A percentile compares a stretch with the other conserved stretches of the same genome.
These are phyloP conservation scores for Drosophila chauvacae DNA, from an alignment of 1,140 invertebrate genomes.

Conservation along the genomic window DNA sequence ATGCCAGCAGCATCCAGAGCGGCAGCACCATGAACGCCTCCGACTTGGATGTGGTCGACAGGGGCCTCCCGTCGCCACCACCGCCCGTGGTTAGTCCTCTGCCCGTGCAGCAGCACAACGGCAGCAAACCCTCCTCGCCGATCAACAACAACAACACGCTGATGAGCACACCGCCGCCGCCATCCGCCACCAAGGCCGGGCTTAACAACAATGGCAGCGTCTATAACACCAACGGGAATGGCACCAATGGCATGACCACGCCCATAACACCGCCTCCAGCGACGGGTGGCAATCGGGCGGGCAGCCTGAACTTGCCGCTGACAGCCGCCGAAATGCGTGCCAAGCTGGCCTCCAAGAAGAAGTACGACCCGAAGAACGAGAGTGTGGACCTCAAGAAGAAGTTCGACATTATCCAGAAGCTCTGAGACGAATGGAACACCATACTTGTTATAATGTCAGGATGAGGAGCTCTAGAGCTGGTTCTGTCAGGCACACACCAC, in stretches of 20 bases:
- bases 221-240: constrained; percentile 58
- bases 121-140: constrained; percentile 51
- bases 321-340: constrained; percentile 94
- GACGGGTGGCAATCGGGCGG: constrained; percentile 47
- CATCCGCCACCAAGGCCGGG: constrained; percentile 54
- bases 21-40: constrained; percentile 69
- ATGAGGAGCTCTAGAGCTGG: constrained; percentile 39
- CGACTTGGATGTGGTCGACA: constrained; percentile 72
- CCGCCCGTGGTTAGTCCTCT: constrained; percentile 9
- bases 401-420: constrained; percentile 96
- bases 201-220: constrained; percentile 72
- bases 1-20: constrained; percentile 72
- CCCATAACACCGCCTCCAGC: constrained; percentile 40
- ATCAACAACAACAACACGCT: constrained; percentile 60
- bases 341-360: constrained; percentile 92
- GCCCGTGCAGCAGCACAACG: constrained; percentile 49
- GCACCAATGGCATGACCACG: constrained; percentile 40
- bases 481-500: constrained; percentile 30
- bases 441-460: constrained; percentile 68
- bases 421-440: constrained; percentile 85
- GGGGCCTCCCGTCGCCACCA: constrained; percentile 39
- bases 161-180: constrained; percentile 67
- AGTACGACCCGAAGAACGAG: constrained; percentile 94
- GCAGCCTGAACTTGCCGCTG: constrained; percentile 91
- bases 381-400: constrained; percentile 95